Percentiles rank a stretch among this genome's conserved stretches.
Evolutionary conservation across 2,888 invertebrate species (phyloP).

Genomic region (Sicus ferrugineus): DNA sequence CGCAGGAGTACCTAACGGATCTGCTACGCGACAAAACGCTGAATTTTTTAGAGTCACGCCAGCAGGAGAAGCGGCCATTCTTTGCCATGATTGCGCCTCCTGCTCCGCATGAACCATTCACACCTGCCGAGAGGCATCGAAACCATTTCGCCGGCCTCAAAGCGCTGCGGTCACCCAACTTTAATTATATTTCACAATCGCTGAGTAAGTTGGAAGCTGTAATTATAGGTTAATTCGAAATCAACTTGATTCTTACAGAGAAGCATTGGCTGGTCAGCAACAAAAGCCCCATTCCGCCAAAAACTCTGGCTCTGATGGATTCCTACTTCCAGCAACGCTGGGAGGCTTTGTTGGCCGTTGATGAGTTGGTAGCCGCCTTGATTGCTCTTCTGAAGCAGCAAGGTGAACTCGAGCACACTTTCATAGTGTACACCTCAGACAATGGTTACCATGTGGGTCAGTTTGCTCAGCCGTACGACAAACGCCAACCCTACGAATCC

Average conservation of each 20-base stretch:
- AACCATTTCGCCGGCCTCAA: slow-evolving; percentile 69
- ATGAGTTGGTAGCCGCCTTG: slow-evolving; percentile 79
- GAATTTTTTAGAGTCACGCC: slow-evolving; percentile 45
- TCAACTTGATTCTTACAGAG: slow-evolving; percentile 65
- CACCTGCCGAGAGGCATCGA: slow-evolving; percentile 78
- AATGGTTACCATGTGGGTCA: slow-evolving; percentile 93
- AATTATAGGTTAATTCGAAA: no score
- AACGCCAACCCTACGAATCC: slow-evolving; percentile 89
- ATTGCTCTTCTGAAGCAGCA: slow-evolving; percentile 68
- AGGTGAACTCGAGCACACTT: slow-evolving; percentile 75
- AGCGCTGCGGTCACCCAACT: slow-evolving; percentile 74
- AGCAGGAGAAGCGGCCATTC: slow-evolving; percentile 65
- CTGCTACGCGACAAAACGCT: slow-evolving; percentile 68
- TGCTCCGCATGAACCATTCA: slow-evolving; percentile 87
- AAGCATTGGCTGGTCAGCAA: slow-evolving; percentile 84
- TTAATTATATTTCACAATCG: slow-evolving; percentile 67
- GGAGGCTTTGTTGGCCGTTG: slow-evolving; percentile 84
- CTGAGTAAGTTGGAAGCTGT: slow-evolving; percentile 44
- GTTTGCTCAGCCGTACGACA: slow-evolving; percentile 87
- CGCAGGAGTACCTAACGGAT: slow-evolving; percentile 83
- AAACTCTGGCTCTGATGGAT: slow-evolving; percentile 72
- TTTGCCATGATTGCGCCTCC: slow-evolving; percentile 88
- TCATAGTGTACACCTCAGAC: slow-evolving; percentile 85
- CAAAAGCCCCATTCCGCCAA: slow-evolving; percentile 70
- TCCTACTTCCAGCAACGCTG: slow-evolving; percentile 76